A percentile compares a stretch with the other conserved stretches of the same genome.
Evolutionary conservation across 2,888 invertebrate species (phyloP).

Genomic region (Spilarctia lutea): DNA sequence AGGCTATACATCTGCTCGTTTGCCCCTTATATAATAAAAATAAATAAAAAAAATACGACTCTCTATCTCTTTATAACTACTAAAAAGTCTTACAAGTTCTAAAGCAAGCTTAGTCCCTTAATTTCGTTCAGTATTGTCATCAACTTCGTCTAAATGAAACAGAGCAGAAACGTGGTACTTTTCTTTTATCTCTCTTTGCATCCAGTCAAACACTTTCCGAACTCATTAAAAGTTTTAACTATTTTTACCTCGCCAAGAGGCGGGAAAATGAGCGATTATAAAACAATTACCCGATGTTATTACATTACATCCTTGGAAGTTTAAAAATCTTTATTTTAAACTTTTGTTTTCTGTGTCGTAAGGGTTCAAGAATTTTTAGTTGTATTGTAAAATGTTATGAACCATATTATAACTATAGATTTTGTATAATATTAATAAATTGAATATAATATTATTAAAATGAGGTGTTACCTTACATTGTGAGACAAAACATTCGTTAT

Average conservation of each 20-base stretch:
- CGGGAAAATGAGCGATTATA: constrained; percentile 47
- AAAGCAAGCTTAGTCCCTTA: not conserved
- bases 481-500: no score
- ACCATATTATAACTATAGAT: not conserved
- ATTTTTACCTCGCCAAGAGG: constrained; percentile 53
- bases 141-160: constrained; percentile 33
- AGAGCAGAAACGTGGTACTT: constrained; percentile 10
- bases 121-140: constrained; percentile 16
- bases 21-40: no score
- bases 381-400: not conserved
- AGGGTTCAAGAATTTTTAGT: not conserved
- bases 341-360: not conserved
- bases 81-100: not conserved
- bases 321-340: not conserved
- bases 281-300: constrained; percentile 38
- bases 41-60: no score
- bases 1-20: no score
- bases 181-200: constrained; percentile 54
- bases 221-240: constrained; percentile 73
- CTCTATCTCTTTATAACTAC: not conserved
- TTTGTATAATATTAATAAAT: not conserved
- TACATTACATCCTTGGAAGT: constrained; percentile 18
- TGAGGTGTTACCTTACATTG: no score
- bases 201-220: constrained; percentile 62
- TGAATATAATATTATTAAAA: no score